Evolutionary conservation across 2,888 invertebrate genomes (phyloP).

Genomic region (Pogonocherus hispidulus): DNA sequence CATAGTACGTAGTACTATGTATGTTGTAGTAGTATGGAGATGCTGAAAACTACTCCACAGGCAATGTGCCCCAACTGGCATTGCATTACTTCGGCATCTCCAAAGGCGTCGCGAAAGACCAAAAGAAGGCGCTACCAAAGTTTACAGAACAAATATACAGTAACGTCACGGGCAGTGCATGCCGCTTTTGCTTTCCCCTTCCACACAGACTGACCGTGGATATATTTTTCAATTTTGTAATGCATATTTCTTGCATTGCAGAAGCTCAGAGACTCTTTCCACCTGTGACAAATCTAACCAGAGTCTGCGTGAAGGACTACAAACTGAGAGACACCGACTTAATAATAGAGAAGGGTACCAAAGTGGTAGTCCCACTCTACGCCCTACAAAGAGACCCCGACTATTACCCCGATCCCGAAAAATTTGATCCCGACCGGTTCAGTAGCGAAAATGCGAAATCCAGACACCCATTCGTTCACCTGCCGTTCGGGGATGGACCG

Average conservation of each 20-base stretch:
- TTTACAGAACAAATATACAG: too few relatives aligned
- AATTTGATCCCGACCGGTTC: constrained; percentile 66
- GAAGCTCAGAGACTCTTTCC: constrained; percentile 52
- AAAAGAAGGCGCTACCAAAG: too few relatives aligned
- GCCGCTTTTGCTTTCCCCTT: too few relatives aligned
- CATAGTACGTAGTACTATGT: too few relatives aligned
- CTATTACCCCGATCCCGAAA: constrained; percentile 62
- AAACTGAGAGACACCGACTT: constrained; percentile 45
- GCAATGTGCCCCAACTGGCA: too few relatives aligned
- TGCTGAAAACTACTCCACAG: too few relatives aligned
- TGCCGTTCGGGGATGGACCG: constrained; percentile 61
- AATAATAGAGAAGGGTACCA: constrained; percentile 55
- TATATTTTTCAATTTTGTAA: too few relatives aligned
- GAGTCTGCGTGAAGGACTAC: constrained; percentile 52
- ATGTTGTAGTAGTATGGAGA: too few relatives aligned
- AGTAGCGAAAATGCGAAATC: constrained; percentile 55
- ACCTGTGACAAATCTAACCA: constrained; percentile 43
- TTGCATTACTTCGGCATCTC: too few relatives aligned
- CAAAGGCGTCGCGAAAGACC: too few relatives aligned
- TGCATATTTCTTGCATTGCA: constrained; percentile 33
- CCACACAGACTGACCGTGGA: too few relatives aligned
- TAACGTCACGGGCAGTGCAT: too few relatives aligned
- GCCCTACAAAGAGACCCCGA: constrained; percentile 61
- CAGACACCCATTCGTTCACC: constrained; percentile 54
- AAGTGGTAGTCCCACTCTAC: constrained; percentile 56